Base-by-base conservation (phyloP, 2,113 vertebrate species). In the Alligator sinensis region DNA sequence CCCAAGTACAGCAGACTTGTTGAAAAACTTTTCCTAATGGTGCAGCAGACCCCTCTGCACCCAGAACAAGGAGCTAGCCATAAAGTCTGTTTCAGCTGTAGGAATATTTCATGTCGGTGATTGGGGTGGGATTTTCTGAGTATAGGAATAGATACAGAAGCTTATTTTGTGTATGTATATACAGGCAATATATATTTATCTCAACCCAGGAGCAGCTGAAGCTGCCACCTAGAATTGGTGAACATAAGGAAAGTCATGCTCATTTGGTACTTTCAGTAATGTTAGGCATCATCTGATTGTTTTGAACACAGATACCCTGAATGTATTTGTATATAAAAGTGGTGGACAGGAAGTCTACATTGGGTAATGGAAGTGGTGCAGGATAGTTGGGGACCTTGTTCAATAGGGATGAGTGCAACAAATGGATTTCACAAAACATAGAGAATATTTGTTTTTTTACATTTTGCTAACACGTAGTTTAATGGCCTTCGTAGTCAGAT, bases 381-480 rank as follows among this genome's bases (percentile, higher is more conserved):
- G 75, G 4, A 34, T 86, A 3, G 61, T 60, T 85, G 85, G 61
- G 63, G 34, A 75, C 78, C 61, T 89, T 75, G 47, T 15, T 86
- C 2, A 1, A 2, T 64, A 81, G 86, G 68, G 72, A 34, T 63
- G 68, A 68, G n/a, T 84, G 30, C 25, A 93, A 79, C 63, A 89
- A 77, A 79, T 92, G 61, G 63, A 79, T 34, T 63, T 63, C 88
- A 47, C 55, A 75, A 84, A 87, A 80, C 55, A 30, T 6, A 55
- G 86, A 88, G 57, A 60, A 62, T 84, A 84, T 66, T 58, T 70
- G 64, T 66, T 12, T 54, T 91, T 75, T 77, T 88, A 82, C 18
- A 4, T 92, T 90, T 92, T 63, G 13, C 75, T 89, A 91, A 76
- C 58, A 63, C 84, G 89, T 77, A 95, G 59, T 92, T 91, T 93